A percentile compares a stretch with the other conserved stretches of the same genome.
Evolutionary conservation across 2,797 vertebrate genomes (phyloP).

Genomic region (Poeciliopsis paucimaculata): DNA sequence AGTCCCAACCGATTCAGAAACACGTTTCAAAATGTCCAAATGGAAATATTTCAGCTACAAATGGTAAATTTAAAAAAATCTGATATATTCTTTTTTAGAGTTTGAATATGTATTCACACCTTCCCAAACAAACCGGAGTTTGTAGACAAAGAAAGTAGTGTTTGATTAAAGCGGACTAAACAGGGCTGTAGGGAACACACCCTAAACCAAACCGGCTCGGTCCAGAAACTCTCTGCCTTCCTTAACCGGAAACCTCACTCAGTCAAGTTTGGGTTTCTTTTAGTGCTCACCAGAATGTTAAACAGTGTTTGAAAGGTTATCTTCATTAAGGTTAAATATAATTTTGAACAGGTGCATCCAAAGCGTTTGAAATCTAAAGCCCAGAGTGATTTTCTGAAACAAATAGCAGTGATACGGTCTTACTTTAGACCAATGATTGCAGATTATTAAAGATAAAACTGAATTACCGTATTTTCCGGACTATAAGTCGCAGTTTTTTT

Average conservation of each 20-base stretch:
- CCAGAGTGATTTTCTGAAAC: background rate
- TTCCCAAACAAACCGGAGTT: background rate
- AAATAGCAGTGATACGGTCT: slow-evolving; percentile 2
- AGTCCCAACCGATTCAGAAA: slow-evolving; percentile 17
- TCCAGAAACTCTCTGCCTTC: background rate
- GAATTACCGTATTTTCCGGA: background rate
- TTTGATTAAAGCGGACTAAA: background rate
- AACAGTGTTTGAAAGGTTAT: background rate
- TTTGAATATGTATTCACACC: background rate
- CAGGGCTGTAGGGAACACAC: background rate
- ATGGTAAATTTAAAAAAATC: background rate
- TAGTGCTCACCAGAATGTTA: slow-evolving; percentile 1
- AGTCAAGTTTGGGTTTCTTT: background rate
- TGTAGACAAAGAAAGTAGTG: background rate
- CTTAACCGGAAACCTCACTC: background rate
- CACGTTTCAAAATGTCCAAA: background rate
- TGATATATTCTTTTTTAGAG: too few relatives aligned
- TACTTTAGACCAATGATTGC: slow-evolving; percentile 1
- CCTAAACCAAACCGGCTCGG: background rate
- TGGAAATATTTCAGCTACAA: background rate
- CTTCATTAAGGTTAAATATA: background rate
- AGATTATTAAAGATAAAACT: background rate
- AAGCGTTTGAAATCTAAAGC: background rate
- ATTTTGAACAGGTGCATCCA: background rate
- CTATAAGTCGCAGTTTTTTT: too few relatives aligned